A percentile compares a stretch with the other conserved stretches of the same genome.
These are phyloP conservation scores for Sphaerodactylus townsendi DNA, from an alignment of 2,113 vertebrate genomes.

Conservation along the genomic window DNA sequence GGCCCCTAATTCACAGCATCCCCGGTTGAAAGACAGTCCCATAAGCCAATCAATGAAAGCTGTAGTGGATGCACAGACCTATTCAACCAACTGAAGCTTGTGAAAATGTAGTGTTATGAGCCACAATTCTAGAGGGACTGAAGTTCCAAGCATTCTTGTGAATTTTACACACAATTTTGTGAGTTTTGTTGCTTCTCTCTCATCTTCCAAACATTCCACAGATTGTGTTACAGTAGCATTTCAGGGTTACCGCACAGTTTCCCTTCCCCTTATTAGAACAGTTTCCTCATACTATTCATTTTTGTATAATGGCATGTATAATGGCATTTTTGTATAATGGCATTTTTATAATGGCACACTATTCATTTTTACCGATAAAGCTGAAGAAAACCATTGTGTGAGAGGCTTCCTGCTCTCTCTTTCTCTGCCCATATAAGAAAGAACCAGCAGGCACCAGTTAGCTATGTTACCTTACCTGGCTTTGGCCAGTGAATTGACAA, in stretches of 20 bases:
- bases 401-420: fast-evolving
- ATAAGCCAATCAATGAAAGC: neutral
- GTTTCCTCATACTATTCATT: neutral
- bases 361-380: neutral
- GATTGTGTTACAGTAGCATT: neutral
- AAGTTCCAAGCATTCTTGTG: neutral
- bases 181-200: neutral
- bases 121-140: neutral
- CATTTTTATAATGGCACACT: too few species aligned
- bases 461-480: neutral
- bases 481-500: neutral
- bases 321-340: neutral
- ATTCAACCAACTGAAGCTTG: neutral
- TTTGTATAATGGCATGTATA: too few species aligned
- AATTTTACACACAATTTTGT: neutral
- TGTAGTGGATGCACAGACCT: neutral
- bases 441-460: neutral
- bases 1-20: too few species aligned
- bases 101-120: neutral
- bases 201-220: neutral
- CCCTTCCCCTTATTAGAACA: neutral
- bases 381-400: neutral
- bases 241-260: neutral
- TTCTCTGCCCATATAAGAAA: neutral
- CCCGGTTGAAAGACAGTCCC: neutral